Evolutionary conservation across 2,113 vertebrate genomes (phyloP).

Genomic region (Corythornis vintsioides): DNA sequence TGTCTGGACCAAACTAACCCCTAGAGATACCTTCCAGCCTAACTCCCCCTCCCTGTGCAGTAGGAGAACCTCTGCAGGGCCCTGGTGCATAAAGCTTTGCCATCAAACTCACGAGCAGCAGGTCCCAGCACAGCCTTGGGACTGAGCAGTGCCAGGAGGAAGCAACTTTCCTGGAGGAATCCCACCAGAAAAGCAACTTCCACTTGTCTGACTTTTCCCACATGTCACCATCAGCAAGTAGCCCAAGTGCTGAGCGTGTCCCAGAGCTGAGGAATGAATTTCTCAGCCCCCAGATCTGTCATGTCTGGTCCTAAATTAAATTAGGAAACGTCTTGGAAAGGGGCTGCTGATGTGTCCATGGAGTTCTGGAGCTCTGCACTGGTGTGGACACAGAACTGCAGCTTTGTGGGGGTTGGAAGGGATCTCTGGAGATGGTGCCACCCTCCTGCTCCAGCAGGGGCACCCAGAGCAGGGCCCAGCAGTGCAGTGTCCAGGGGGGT

Average conservation of each 20-base stretch:
- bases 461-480: background rate
- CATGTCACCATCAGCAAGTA: background rate
- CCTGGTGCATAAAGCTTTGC: background rate
- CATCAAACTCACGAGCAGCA: background rate
- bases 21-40: background rate
- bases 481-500: background rate
- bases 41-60: background rate
- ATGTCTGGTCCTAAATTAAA: background rate
- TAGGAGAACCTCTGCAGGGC: background rate
- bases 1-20: background rate
- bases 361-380: background rate
- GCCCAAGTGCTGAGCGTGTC: background rate
- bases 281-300: background rate
- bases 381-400: background rate
- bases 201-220: background rate
- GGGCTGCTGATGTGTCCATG: background rate
- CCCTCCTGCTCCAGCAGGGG: background rate
- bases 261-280: background rate
- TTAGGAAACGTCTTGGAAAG: background rate
- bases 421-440: background rate
- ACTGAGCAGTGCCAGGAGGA: background rate
- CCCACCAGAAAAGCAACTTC: background rate
- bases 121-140: background rate
- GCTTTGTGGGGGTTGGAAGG: background rate
- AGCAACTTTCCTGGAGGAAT: background rate